A percentile compares a stretch with the other conserved stretches of the same genome.
Conservation (phyloP, 2,797 vertebrate species). For the Melanotaenia trifasciata region DNA sequence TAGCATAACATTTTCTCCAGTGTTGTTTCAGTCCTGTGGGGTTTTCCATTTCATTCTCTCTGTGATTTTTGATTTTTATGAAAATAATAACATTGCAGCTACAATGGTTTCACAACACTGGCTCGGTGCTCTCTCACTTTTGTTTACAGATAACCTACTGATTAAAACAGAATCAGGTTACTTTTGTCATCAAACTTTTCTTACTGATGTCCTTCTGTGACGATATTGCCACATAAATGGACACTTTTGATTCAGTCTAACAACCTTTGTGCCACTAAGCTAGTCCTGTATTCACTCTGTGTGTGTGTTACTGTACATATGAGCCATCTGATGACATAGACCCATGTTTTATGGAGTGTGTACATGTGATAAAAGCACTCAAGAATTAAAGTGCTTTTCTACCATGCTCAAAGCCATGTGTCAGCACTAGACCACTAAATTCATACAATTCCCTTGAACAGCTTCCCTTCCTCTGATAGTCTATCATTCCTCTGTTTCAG, state of each 20-base stretch:
- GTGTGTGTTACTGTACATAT: constrained; percentile 53
- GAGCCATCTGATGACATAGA: constrained; percentile 41
- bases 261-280: constrained; percentile 15
- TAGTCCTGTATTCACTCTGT: constrained; percentile 45
- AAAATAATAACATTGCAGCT: constrained; percentile 43
- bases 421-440: constrained; percentile 82
- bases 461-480: constrained; percentile 80
- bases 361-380: constrained; percentile 80
- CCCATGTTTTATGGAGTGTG: constrained; percentile 78
- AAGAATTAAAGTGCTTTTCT: constrained; percentile 85
- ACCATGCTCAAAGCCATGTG: constrained; percentile 81
- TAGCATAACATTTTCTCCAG: not conserved
- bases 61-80: constrained; percentile 32
- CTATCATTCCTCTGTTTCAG: constrained; percentile 82
- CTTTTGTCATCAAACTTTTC: constrained; percentile 7
- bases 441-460: constrained; percentile 78
- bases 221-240: not conserved
- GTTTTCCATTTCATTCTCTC: constrained; percentile 14
- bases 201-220: constrained; percentile 20
- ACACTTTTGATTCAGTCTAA: constrained; percentile 14
- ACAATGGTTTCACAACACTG: not conserved
- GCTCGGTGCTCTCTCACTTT: not conserved
- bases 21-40: constrained; percentile 24
- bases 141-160: constrained; percentile 13
- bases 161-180: constrained; percentile 9